Percentiles rank a stretch among this genome's conserved stretches.
phyloP scores from a whole-genome alignment of 1,140 invertebrate genomes.

The Ylistrum balloti region DNA sequence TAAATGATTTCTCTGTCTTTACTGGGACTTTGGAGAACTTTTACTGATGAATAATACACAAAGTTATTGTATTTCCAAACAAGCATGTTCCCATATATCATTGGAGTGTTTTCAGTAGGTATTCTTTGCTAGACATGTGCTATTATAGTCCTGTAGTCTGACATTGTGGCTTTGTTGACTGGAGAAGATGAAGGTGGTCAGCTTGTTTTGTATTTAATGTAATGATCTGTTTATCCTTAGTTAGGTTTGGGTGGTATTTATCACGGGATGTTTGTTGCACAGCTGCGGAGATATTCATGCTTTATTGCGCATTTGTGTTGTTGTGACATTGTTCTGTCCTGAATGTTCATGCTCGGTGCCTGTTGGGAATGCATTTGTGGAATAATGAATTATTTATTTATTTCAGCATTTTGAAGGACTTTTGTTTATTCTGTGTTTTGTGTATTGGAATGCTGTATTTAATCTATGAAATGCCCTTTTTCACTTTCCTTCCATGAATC shows the following conservation, averaged over 20 bases:
- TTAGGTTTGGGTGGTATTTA: neutral
- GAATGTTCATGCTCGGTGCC: neutral
- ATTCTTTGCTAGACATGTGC: no score
- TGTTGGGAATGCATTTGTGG: neutral
- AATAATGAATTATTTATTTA: neutral
- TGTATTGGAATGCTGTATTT: neutral
- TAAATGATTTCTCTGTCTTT: no score
- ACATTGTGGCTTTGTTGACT: no score
- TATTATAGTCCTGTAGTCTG: no score
- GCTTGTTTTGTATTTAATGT: neutral
- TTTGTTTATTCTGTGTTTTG: constrained; percentile 29
- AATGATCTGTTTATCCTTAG: neutral
- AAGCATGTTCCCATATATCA: no score
- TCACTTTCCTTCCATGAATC: neutral
- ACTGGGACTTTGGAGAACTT: no score
- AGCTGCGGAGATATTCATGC: neutral
- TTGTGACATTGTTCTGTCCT: neutral
- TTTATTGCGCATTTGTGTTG: neutral
- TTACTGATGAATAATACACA: no score
- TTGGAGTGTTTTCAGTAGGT: no score
- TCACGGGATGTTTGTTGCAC: neutral
- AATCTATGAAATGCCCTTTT: neutral
- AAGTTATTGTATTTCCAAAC: no score
- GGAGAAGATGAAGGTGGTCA: neutral
- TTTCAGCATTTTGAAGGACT: neutral